Base-by-base conservation (phyloP, 2,113 vertebrate species). In the Sinosuthora webbiana region DNA sequence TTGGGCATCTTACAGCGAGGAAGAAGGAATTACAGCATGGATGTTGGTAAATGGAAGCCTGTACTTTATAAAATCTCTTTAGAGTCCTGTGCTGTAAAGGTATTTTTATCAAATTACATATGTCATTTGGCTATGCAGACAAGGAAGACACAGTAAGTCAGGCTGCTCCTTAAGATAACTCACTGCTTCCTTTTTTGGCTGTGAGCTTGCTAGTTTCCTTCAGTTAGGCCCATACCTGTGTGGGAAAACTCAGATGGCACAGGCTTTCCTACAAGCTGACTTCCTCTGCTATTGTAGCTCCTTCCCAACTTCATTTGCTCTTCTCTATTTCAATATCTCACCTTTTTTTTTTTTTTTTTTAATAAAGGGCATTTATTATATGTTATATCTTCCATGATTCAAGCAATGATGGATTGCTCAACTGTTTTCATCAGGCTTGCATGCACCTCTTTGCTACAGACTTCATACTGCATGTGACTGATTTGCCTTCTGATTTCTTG, bases 41-140 rank as follows among this genome's bases (percentile, higher is more conserved):
- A 69, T 65, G 20, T 9, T 79, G 74, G 49, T 68, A 86, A 77
- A 71, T 28, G 39, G 28, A 83, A 86, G 30, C 63, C 76, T 63
- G 11, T 55, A 39, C 35, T 95, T 95, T 47, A 62, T 24, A 41
- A 90, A 85, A 91, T 55, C 50, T 21, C 27, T 50, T 89, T 37
- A 23, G 55, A 79, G 28, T 67, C 50, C 35, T 47, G 47, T 42
- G 35, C 69, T 94, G 35, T n/a, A 37, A 28, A 90, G 83, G 28
- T 90, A 88, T 83, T 90, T 95, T 95, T 80, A 88, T 78, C 69
- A 70, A 92, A 74, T 93, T 57, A 75, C 73, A 28, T 67, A 24
- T 67, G 31, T 87, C 52, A 33, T 24, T 84, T 81, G 60, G 83
- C 76, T 89, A 44, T 62, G 76, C 49, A 83, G 86, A 81, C 64